Evolutionary conservation across 1,140 invertebrate species (phyloP), one percentile per base, ranked within the genome.

Genomic region (Trissolcus basalis): DNA sequence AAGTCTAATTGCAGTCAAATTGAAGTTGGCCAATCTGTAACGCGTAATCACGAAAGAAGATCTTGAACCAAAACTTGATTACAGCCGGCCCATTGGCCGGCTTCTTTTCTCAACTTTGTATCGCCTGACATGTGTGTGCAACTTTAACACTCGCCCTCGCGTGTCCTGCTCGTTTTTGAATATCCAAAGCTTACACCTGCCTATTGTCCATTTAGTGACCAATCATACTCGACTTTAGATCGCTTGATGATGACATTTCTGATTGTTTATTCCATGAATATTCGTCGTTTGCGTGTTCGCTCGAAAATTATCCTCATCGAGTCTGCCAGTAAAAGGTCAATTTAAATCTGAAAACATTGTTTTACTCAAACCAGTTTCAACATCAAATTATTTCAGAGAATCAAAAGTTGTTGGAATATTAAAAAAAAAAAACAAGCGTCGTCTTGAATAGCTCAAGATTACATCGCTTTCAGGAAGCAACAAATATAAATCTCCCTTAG

Each of bases 241-340:
- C 36, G n/a, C n/a, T 39, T 39, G 36, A 39, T 39, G 36, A 39
- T 39, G 36, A 39, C 36, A 9, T 11, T 39, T 39, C 36, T 39
- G 36, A 39, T 39, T n/a, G 36, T 9, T 39, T 39, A 39, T 39
- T 39, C 36, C 36, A 39, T 39, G 36, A 39, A 39, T 39, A 39
- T 9, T 39, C n/a, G n/a, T 39, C 36, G 9, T 9, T 39, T 39
- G n/a, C 36, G n/a, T 39, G 36, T 39, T n/a, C 36, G 36, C n/a
- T 8, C 36, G 3, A 39, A 39, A 39, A 11, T 39, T 1, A 39
- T 39, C 36, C 36, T 39, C 36, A n/a, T 39, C 19, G 36, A 9
- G 3, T 11, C 36, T 6, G 36, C 9, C 9, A 39, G 5, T 10
- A 35, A 35, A 35, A 35, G 36, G 9, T 39, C 36, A 9, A 11